Percentiles rank a stretch among this genome's conserved stretches.
Conservation (phyloP, 2,797 vertebrate species). For the Darevskia mixta region DNA sequence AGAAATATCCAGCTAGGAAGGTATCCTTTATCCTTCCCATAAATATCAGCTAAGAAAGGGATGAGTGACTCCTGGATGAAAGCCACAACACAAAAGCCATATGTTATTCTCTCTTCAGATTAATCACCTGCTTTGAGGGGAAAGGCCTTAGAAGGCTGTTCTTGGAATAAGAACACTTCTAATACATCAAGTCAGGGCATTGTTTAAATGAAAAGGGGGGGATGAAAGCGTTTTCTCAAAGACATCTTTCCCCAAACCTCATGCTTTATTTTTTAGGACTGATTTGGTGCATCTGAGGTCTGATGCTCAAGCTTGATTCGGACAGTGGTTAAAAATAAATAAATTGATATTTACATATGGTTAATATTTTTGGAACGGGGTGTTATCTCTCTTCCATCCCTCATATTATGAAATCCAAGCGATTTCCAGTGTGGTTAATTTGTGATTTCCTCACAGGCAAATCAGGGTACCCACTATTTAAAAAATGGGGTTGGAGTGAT, state of each 20-base stretch:
- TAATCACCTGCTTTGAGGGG: background rate
- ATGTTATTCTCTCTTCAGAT: background rate
- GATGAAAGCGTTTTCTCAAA: background rate
- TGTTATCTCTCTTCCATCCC: background rate
- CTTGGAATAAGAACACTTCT: background rate
- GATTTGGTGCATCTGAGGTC: background rate
- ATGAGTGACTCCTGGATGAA: background rate
- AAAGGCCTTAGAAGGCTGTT: background rate
- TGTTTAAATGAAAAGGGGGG: background rate
- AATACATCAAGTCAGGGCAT: background rate
- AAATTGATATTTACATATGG: background rate
- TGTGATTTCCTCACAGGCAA: background rate
- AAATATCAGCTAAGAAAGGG: constrained; percentile 14
- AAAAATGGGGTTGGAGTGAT: background rate
- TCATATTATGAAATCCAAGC: background rate
- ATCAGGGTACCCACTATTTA: background rate
- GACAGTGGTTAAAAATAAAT: background rate
- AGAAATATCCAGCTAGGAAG: background rate
- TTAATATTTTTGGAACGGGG: background rate
- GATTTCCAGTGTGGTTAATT: background rate
- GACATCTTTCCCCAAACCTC: background rate
- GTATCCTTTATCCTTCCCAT: fast-evolving
- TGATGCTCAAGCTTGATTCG: too few species aligned
- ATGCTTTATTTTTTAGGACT: background rate
- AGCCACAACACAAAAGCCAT: fast-evolving